Base-by-base conservation (phyloP, 2,797 vertebrate genomes). In the Discoglossus pictus region DNA sequence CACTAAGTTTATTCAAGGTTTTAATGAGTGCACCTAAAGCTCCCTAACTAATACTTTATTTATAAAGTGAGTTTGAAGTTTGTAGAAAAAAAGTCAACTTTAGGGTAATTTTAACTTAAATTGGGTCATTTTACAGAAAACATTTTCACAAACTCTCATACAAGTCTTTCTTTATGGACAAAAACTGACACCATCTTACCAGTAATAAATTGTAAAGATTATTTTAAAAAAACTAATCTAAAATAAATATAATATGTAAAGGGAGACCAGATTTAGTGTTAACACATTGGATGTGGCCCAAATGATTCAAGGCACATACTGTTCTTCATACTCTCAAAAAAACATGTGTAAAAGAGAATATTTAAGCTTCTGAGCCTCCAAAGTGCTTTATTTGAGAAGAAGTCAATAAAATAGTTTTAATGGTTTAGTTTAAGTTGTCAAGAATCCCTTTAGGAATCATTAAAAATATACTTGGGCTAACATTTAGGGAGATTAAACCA, bases 391-490 rank as follows among this genome's bases (percentile, higher is more conserved):
- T 40, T 6, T 38, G 18, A 27, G 43, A 17, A 39, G 10, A 23
- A 59, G 16, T 11, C 18, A 16, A 6, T 7, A 34, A 23, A 5
- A n/a, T 6, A 8, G n/a, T 4, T 21, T 59, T 12, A 67, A 67
- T 67, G 27, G 59, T 67, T 50, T 15, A 67, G 10, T 25, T 13
- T 11, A 20, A 67, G 35, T 47, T 51, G 21, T 11, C 44, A 51
- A 13, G 3, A 43, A 48, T 25, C 5, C 27, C 21, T 46, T 48
- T 38, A 31, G 6, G 12, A 50, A 7, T 43, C 54, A 56, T 50
- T 58, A 66, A 66, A 58, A 54, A 17, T 66, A 58, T 18, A 31
- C n/a, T n/a, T n/a, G n/a, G n/a, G n/a, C n/a, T n/a, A n/a, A n/a
- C n/a, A n/a, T n/a, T n/a, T n/a, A n/a, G n/a, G n/a, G n/a, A n/a